phyloP scores from a whole-genome alignment of 2,888 invertebrate genomes.

The Tipula helvola region DNA sequence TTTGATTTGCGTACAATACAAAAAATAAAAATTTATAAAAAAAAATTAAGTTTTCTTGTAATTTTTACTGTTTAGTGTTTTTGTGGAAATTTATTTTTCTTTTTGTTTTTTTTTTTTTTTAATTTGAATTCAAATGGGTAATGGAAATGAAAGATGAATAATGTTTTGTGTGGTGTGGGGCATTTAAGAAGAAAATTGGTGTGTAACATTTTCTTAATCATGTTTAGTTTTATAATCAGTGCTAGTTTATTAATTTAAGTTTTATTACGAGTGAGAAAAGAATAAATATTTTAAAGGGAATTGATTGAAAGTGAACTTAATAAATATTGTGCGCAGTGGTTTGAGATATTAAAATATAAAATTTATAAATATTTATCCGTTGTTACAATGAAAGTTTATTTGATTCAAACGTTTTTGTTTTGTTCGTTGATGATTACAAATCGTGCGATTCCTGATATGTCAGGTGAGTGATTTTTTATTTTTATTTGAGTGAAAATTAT shows the following conservation, averaged over 20 bases:
- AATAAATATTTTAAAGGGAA: not conserved
- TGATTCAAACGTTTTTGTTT: not conserved
- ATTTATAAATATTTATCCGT: not conserved
- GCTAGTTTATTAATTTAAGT: not conserved
- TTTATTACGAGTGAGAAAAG: not conserved
- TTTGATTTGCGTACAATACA: constrained; percentile 6
- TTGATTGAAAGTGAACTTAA: not conserved
- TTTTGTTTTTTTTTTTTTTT: not conserved
- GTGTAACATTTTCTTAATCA: not conserved
- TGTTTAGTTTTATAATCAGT: not conserved
- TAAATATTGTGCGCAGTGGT: not conserved
- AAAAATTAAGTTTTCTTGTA: not conserved
- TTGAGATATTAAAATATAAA: not conserved
- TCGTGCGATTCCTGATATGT: not conserved
- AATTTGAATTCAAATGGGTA: not conserved
- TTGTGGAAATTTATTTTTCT: not conserved
- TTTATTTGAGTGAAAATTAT: not conserved
- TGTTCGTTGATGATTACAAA: not conserved
- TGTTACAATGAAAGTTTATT: not conserved
- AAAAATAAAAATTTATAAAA: too few relatives aligned
- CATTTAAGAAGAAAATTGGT: not conserved
- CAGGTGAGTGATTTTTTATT: not conserved
- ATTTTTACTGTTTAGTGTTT: not conserved
- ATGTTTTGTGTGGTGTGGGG: not conserved
- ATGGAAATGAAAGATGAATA: not conserved